These are phyloP conservation scores for Mythimna lalbum DNA, from an alignment of 2,888 invertebrate species.

Conservation along the genomic window DNA sequence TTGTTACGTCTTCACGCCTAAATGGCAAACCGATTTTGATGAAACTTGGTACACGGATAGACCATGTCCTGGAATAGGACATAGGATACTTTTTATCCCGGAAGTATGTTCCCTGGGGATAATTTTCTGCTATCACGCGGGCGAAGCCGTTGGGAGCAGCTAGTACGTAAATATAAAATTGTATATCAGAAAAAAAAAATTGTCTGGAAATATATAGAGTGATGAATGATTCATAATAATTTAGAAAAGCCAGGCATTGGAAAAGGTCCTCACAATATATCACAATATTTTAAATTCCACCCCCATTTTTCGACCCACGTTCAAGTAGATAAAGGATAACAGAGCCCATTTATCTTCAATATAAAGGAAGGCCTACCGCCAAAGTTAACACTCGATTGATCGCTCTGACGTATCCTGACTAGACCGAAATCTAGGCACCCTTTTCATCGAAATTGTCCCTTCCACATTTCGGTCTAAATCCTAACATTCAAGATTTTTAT, in stretches of 20 bases:
- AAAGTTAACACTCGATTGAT: slow-evolving; percentile 27
- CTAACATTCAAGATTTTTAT: slow-evolving; percentile 35
- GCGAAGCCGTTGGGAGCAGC: no score
- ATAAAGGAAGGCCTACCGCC: slow-evolving; percentile 13
- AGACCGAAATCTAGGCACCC: slow-evolving; percentile 16
- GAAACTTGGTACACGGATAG: no score
- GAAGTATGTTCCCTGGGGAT: no score
- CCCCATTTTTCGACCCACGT: background rate
- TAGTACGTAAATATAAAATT: background rate
- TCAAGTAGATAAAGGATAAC: background rate
- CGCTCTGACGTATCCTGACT: slow-evolving; percentile 11
- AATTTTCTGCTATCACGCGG: no score
- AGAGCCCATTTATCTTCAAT: slow-evolving; percentile 2
- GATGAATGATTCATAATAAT: background rate
- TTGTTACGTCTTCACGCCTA: no score
- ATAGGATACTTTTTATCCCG: no score
- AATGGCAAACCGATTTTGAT: no score
- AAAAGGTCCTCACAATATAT: background rate
- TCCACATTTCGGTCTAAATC: slow-evolving; percentile 33
- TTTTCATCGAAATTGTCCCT: slow-evolving; percentile 22
- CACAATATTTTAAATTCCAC: background rate
- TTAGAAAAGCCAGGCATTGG: background rate
- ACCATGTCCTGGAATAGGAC: no score
- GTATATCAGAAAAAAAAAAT: background rate
- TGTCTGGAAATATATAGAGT: background rate